Evolutionary conservation across 2,113 vertebrate genomes (phyloP).

Genomic region (Eurypyga helias): DNA sequence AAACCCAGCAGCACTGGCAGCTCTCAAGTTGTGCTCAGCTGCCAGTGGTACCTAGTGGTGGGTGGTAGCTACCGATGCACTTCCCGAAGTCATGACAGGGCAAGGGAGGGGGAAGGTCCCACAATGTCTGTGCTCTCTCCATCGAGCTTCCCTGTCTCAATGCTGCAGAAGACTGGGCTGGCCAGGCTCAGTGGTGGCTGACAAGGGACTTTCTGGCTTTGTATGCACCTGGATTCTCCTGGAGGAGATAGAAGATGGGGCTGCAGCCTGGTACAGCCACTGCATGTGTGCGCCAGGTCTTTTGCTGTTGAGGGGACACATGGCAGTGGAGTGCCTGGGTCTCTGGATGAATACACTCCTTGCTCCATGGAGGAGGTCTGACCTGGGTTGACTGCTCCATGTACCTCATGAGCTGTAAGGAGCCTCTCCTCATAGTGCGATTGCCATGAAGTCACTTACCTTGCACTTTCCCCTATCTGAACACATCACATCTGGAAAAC

Average conservation of each 20-base stretch:
- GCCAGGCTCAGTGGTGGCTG: neutral
- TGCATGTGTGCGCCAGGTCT: accelerated
- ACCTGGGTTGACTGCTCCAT: neutral
- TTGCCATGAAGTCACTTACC: neutral
- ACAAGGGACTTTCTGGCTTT: neutral
- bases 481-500: accelerated
- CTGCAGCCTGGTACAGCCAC: neutral
- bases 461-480: neutral
- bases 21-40: neutral
- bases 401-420: neutral
- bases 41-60: neutral
- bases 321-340: neutral
- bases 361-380: neutral
- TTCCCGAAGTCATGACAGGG: accelerated
- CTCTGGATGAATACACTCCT: accelerated
- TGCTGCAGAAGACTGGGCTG: neutral
- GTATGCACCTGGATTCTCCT: neutral
- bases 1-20: neutral
- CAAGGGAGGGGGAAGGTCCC: neutral
- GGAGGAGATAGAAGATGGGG: neutral
- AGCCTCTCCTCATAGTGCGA: neutral
- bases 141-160: neutral
- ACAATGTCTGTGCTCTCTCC: accelerated
- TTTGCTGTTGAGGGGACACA: neutral
- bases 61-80: neutral